phyloP scores from a whole-genome alignment of 2,113 vertebrate genomes.

The Chaetops frenatus region DNA sequence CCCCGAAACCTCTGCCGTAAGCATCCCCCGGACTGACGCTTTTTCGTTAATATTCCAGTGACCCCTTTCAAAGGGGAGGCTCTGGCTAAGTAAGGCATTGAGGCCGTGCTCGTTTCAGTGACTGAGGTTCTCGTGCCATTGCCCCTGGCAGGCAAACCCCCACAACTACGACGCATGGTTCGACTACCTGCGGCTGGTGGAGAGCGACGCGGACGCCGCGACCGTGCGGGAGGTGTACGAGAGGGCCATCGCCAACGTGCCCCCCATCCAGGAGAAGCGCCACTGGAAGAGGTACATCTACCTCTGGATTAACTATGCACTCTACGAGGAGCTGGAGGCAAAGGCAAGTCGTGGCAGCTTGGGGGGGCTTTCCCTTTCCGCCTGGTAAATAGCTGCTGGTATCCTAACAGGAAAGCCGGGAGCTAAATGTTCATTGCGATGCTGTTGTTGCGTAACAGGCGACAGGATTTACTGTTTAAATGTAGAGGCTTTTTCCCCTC shows the following conservation, averaged over 20 bases:
- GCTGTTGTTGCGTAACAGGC: neutral
- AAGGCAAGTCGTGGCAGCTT: constrained; percentile 72
- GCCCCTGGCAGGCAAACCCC: constrained; percentile 83
- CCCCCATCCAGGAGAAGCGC: constrained; percentile 91
- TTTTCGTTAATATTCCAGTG: neutral
- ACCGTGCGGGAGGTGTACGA: constrained; percentile 91
- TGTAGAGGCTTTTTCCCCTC: neutral
- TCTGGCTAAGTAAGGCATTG: neutral
- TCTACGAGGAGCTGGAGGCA: constrained; percentile 95
- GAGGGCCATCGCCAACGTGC: constrained; percentile 90
- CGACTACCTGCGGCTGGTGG: constrained; percentile 91
- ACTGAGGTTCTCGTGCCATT: neutral
- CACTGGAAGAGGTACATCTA: constrained; percentile 98
- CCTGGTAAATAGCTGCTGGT: neutral
- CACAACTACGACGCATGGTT: constrained; percentile 99
- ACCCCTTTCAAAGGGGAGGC: neutral
- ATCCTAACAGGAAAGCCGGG: neutral
- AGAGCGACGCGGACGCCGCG: constrained; percentile 86
- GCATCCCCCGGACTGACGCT: too few relatives aligned
- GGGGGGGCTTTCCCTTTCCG: fast-evolving
- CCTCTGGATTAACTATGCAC: constrained; percentile 93
- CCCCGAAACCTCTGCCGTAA: neutral
- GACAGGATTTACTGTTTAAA: neutral
- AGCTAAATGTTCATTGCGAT: too few relatives aligned
- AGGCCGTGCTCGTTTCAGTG: neutral